These are phyloP conservation scores for Ambastaia sidthimunki DNA, from an alignment of 2,797 vertebrate species.

Conservation along the genomic window DNA sequence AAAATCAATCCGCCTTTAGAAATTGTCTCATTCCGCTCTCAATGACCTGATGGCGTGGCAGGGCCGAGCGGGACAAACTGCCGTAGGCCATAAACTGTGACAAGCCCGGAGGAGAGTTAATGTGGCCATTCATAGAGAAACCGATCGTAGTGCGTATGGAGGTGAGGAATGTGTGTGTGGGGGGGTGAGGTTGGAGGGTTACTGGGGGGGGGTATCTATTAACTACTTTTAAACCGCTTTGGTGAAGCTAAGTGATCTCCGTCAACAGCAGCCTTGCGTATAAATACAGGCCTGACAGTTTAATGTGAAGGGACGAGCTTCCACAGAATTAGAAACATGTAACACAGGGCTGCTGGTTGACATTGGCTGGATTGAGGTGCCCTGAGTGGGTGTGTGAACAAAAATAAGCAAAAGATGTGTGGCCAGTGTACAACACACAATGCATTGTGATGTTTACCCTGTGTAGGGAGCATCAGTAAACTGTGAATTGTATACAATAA, in stretches of 20 bases:
- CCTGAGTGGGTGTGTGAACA: conserved; percentile 38
- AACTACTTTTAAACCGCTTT: conserved; percentile 89
- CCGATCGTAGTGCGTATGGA: conserved; percentile 68
- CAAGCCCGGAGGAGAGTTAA: conserved; percentile 83
- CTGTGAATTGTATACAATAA: neutral
- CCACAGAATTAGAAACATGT: conserved; percentile 92
- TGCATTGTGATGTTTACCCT: neutral
- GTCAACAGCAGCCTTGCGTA: conserved; percentile 78
- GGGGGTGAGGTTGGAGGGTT: conserved; percentile 26
- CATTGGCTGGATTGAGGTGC: conserved; percentile 83
- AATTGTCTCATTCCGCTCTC: conserved; percentile 89
- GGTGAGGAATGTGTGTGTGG: conserved; percentile 6
- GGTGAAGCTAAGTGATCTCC: conserved; percentile 85
- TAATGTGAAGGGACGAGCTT: conserved; percentile 93
- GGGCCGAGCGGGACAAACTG: conserved; percentile 81
- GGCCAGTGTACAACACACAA: conserved; percentile 10
- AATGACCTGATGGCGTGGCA: conserved; percentile 83
- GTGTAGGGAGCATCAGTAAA: neutral
- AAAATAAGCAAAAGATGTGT: neutral
- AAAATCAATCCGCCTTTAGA: conserved; percentile 91
- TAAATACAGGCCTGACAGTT: conserved; percentile 98
- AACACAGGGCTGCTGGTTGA: conserved; percentile 82
- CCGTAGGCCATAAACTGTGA: conserved; percentile 86
- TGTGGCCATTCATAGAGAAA: conserved; percentile 85
- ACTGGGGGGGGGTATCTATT: conserved; percentile 77